These are phyloP conservation scores for Hyles lineata DNA, from an alignment of 2,888 invertebrate species.

Conservation along the genomic window DNA sequence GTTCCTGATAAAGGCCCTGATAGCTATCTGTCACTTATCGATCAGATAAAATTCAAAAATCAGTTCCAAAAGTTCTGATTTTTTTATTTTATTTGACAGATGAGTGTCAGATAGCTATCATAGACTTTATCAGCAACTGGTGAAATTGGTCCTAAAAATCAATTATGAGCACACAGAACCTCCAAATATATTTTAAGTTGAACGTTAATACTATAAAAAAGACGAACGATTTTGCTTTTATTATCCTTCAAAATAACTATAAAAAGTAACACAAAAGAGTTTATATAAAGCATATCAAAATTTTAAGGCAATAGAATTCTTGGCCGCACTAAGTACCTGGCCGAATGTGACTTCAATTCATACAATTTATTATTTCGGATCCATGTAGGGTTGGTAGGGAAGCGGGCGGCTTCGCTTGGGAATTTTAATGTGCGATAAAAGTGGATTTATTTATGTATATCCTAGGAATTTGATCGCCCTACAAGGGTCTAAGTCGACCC, in stretches of 20 bases:
- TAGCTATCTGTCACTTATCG: too few species aligned
- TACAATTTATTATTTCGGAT: constrained; percentile 32
- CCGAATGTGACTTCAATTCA: constrained; percentile 19
- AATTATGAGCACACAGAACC: too few species aligned
- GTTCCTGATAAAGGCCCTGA: too few species aligned
- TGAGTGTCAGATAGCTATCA: too few species aligned
- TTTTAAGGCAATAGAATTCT: constrained; percentile 1
- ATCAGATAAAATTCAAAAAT: too few species aligned
- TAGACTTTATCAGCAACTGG: too few species aligned
- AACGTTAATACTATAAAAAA: too few species aligned
- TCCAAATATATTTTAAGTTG: too few species aligned
- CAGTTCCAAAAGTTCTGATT: too few species aligned
- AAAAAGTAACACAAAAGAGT: constrained; percentile 17
- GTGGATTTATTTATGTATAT: constrained; percentile 13
- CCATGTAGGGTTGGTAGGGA: neutral
- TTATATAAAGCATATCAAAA: constrained; percentile 25
- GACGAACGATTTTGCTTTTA: neutral
- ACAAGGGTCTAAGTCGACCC: neutral
- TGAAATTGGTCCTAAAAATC: too few species aligned
- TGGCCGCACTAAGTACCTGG: constrained; percentile 11
- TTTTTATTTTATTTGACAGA: too few species aligned
- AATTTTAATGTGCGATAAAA: constrained; percentile 23
- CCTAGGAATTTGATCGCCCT: neutral
- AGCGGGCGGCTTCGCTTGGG: constrained; percentile 5
- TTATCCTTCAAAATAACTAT: neutral